Conservation (phyloP, 1,140 invertebrate genomes). For the Drosophila ambigua region DNA sequence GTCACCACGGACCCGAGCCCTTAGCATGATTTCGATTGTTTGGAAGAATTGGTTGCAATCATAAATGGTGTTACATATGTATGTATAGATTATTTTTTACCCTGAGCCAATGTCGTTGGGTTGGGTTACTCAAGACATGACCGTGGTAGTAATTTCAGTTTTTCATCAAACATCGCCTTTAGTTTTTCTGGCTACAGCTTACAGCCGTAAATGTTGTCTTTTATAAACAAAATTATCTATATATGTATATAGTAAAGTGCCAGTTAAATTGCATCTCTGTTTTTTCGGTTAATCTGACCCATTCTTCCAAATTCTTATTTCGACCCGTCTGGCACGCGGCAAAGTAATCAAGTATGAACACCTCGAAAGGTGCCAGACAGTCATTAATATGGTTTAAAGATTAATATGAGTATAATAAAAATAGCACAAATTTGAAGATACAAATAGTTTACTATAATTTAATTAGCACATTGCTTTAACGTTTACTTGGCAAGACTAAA, state of each 20-base stretch:
- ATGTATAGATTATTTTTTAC: no score
- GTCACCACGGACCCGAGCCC: no score
- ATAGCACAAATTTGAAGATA: constrained; percentile 30
- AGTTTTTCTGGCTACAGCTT: no score
- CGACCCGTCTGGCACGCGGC: constrained; percentile 17
- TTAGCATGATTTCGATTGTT: no score
- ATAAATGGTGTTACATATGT: no score
- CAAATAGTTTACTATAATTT: constrained; percentile 33
- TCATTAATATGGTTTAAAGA: constrained; percentile 26
- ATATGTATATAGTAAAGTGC: not conserved
- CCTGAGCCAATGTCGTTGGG: no score
- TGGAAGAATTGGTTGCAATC: no score
- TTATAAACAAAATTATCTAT: no score
- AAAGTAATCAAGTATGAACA: constrained; percentile 16
- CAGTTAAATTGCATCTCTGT: not conserved
- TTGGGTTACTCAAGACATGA: no score
- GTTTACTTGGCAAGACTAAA: constrained; percentile 6
- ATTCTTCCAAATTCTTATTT: constrained; percentile 2
- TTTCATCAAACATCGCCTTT: no score
- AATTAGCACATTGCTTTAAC: constrained; percentile 39
- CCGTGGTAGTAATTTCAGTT: no score
- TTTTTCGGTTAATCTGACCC: not conserved
- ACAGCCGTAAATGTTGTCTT: no score
- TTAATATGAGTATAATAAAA: constrained; percentile 37
- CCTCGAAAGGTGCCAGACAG: constrained; percentile 55